Conservation (phyloP, 1,140 invertebrate species). For the Hermetia illucens region DNA sequence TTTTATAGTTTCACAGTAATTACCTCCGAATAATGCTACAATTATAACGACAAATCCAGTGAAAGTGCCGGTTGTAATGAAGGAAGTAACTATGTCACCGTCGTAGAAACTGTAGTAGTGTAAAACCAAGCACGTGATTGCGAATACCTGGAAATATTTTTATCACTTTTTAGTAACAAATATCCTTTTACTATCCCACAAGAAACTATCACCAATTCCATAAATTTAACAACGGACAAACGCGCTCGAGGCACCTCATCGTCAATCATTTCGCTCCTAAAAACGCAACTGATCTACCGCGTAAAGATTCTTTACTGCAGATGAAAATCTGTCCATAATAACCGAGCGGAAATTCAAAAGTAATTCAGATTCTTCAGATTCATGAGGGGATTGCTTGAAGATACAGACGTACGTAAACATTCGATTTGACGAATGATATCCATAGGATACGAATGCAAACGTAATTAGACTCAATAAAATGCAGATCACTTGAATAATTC, state of each 20-base stretch:
- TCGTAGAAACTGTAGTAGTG: slow-evolving; percentile 29
- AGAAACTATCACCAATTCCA: slow-evolving; percentile 15
- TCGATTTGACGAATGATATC: too few species aligned
- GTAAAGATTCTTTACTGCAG: too few species aligned
- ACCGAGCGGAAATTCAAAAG: too few species aligned
- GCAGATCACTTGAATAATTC: too few species aligned
- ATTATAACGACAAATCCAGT: slow-evolving; percentile 26
- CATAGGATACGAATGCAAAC: too few species aligned
- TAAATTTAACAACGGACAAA: slow-evolving; percentile 25
- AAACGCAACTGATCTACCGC: too few species aligned
- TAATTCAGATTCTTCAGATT: too few species aligned
- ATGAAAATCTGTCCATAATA: too few species aligned
- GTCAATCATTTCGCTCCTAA: slow-evolving; percentile 23
- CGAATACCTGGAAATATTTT: slow-evolving; percentile 17
- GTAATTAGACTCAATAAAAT: too few species aligned
- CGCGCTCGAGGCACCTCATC: slow-evolving; percentile 24
- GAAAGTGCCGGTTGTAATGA: slow-evolving; percentile 26
- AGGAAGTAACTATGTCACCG: slow-evolving; percentile 28
- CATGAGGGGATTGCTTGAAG: too few species aligned
- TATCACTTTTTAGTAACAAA: not conserved
- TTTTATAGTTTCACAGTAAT: too few species aligned
- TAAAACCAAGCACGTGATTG: slow-evolving; percentile 22
- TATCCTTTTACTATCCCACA: not conserved
- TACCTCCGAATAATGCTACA: slow-evolving; percentile 25
- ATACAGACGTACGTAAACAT: too few species aligned